phyloP scores from a whole-genome alignment of 2,797 vertebrate species.

The Euphonia xanthogaster region DNA sequence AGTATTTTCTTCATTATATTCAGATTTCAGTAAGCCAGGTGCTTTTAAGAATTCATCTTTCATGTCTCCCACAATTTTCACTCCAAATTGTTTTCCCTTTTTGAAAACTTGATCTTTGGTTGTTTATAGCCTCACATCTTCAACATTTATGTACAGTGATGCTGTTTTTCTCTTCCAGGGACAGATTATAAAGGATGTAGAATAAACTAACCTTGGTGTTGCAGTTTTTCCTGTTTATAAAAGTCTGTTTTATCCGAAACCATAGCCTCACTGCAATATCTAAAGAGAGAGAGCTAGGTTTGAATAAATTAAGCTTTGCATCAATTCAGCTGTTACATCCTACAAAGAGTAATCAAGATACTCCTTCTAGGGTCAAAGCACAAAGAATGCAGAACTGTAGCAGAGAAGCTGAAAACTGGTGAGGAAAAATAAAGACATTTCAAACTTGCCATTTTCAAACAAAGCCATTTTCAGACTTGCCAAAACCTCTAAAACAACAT shows the following conservation, averaged over 20 bases:
- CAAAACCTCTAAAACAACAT: not conserved
- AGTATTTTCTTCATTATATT: not conserved
- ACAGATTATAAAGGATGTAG: not conserved
- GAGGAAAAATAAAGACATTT: not conserved
- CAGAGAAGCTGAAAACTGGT: not conserved
- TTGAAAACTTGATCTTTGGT: not conserved
- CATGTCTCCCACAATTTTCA: not conserved
- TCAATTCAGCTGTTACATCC: not conserved
- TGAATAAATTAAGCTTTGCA: slow-evolving; percentile 1
- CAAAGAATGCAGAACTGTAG: not conserved
- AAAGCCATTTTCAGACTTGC: not conserved
- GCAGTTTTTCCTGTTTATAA: not conserved
- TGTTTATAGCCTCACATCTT: not conserved
- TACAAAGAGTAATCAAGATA: not conserved
- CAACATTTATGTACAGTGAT: not conserved
- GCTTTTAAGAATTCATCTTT: not conserved
- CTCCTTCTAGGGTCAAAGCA: not conserved
- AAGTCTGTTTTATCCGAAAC: not conserved
- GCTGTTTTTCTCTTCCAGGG: not conserved
- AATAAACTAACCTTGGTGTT: not conserved
- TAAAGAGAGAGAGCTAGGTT: not conserved
- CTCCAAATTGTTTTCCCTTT: not conserved
- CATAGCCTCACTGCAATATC: not conserved
- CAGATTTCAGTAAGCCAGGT: not conserved
- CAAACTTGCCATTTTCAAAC: too few relatives aligned